Evolutionary conservation across 1,140 invertebrate species (phyloP), one percentile per base, ranked within the genome.

Genomic region (Lepidurus apus): DNA sequence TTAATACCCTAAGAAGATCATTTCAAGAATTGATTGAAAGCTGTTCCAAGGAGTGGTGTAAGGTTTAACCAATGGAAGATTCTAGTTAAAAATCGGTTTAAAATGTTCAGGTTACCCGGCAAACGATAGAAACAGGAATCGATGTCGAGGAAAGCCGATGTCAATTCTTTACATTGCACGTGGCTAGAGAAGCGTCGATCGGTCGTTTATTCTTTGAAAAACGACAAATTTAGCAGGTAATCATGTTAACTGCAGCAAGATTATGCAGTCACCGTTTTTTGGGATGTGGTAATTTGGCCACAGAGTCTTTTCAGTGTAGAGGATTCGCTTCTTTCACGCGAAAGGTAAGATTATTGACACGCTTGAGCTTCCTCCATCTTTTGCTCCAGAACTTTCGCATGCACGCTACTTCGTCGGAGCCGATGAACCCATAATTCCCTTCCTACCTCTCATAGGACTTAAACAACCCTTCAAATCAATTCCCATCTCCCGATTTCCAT

Each of bases 231-330:
- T 7, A 65, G 53, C 53, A 65, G 53, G 53, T 65, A 65, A 65
- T 21, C 53, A 79, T 79, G 78, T 21, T 79, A 24, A 74, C 47
- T 45, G 78, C 78, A 43, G 78, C 78, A 7, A 79, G 74, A 13
- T 79, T 79, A 74, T 79, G 73, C n/a, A 74, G 73, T 45, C 73
- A 44, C 44, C 73, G 24, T 26, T 43, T 78, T 0, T 43, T 34
- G 8, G 65, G 74, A 26, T 78, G 53, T 74, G 42, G n/a, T 43
- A 44, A 24, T 11, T 9, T 78, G 21, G 77, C 77, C 42, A 74
- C 77, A 24, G 77, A 78, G 42, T 17, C 43, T n/a, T 34, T 78
- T 24, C 77, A 78, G 17, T n/a, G 43, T n/a, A 73, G 77, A 73
- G 77, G 77, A 24, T 74, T 78, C 44, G 17, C 78, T n/a, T 74